phyloP scores from a whole-genome alignment of 1,140 invertebrate genomes.

The Cydia strobilella region DNA sequence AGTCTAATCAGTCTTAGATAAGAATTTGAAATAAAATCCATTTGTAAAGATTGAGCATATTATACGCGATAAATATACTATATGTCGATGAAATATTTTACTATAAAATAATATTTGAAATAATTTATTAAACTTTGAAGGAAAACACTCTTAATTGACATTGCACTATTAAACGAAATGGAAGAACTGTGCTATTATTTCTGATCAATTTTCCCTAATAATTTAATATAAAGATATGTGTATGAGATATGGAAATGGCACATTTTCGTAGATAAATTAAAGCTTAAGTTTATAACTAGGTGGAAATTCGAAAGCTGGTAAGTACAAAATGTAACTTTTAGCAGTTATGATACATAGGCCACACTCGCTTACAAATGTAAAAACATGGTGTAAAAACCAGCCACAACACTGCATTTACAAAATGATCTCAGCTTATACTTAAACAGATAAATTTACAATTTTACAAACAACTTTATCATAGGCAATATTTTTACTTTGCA shows the following conservation, averaged over 20 bases:
- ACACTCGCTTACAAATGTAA: constrained; percentile 32
- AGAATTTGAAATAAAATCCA: constrained; percentile 51
- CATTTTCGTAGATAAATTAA: constrained; percentile 50
- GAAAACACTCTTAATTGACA: constrained; percentile 35
- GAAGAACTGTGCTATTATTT: constrained; percentile 40
- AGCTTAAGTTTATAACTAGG: constrained; percentile 42
- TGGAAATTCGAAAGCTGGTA: constrained; percentile 26
- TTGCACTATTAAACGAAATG: constrained; percentile 40
- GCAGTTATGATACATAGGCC: constrained; percentile 32
- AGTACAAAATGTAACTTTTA: constrained; percentile 20
- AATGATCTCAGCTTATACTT: not conserved
- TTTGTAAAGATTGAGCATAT: constrained; percentile 50
- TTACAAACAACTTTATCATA: not conserved
- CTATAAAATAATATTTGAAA: constrained; percentile 29
- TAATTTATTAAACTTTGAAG: constrained; percentile 29
- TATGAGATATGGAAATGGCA: constrained; percentile 49
- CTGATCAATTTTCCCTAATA: constrained; percentile 14
- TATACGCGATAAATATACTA: constrained; percentile 39
- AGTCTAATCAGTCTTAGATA: constrained; percentile 72
- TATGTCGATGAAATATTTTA: constrained; percentile 31
- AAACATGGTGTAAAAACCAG: constrained; percentile 17
- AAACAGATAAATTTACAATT: not conserved
- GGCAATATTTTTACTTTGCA: too few relatives aligned
- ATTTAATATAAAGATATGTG: constrained; percentile 39
- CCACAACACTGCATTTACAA: not conserved